Conservation (phyloP, 2,888 invertebrate species). For the Agrotis segetum region DNA sequence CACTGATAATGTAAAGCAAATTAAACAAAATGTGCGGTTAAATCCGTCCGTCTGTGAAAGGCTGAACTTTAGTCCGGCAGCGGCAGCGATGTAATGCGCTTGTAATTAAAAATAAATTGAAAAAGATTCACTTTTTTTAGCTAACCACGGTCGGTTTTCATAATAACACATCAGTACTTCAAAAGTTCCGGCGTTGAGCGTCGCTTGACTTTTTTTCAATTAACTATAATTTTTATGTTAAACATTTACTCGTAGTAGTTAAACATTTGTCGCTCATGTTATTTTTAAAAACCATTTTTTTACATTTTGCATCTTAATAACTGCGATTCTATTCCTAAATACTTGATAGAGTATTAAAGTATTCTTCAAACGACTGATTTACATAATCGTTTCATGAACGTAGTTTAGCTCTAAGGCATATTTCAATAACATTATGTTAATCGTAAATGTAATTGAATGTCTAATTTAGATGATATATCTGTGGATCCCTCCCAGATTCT, state of each 20-base stretch:
- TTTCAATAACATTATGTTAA: constrained; percentile 71
- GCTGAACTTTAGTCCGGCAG: constrained; percentile 69
- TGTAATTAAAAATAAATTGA: constrained; percentile 67
- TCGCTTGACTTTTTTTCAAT: too few relatives aligned
- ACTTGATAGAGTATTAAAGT: constrained; percentile 71
- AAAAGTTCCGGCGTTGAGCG: constrained; percentile 8
- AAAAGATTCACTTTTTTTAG: constrained; percentile 53
- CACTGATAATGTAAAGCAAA: constrained; percentile 63
- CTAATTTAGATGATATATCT: constrained; percentile 58
- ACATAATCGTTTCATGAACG: constrained; percentile 81
- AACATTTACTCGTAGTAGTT: neutral
- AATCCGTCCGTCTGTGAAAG: constrained; percentile 79
- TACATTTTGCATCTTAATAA: constrained; percentile 32
- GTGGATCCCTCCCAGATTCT: constrained; percentile 32
- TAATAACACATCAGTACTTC: constrained; percentile 21
- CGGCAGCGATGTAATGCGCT: constrained; percentile 61
- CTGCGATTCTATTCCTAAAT: constrained; percentile 55
- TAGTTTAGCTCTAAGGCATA: constrained; percentile 76
- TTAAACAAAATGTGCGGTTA: constrained; percentile 72
- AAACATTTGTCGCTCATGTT: constrained; percentile 26
- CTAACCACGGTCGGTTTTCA: constrained; percentile 38
- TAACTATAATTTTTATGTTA: too few relatives aligned
- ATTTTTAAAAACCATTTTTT: constrained; percentile 27
- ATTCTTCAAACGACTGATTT: constrained; percentile 86
- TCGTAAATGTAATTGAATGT: constrained; percentile 67